A percentile compares a stretch with the other conserved stretches of the same genome.
These are phyloP conservation scores for Myripristis jacobus DNA, from an alignment of 2,797 vertebrate genomes.

Conservation along the genomic window DNA sequence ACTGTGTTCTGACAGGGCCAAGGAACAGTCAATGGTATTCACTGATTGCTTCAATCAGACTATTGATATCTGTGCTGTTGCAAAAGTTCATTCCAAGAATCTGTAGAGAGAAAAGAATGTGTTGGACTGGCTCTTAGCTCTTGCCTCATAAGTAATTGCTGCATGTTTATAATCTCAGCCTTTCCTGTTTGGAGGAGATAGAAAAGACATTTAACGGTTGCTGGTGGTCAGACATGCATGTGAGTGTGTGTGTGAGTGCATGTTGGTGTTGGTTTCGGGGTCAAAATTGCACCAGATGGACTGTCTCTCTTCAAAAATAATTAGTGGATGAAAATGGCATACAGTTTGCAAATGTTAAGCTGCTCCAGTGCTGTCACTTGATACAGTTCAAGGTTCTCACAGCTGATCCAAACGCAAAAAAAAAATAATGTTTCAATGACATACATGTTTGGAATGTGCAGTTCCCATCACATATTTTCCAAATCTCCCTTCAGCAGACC, in stretches of 20 bases:
- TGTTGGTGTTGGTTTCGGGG: slow-evolving; percentile 10
- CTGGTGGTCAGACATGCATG: slow-evolving; percentile 6
- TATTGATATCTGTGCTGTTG: slow-evolving; percentile 3
- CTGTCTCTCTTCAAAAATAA: slow-evolving; percentile 29
- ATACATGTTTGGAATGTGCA: no score
- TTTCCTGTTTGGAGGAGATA: slow-evolving; percentile 63
- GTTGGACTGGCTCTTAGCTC: slow-evolving; percentile 22
- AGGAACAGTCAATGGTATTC: not conserved
- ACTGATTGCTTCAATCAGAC: not conserved
- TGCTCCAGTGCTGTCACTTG: not conserved
- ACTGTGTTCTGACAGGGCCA: not conserved
- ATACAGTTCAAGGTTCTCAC: not conserved
- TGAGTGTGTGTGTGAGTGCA: slow-evolving; percentile 8
- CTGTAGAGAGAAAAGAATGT: slow-evolving; percentile 35
- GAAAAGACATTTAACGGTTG: slow-evolving; percentile 20
- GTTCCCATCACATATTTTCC: no score
- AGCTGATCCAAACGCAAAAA: slow-evolving; percentile 15
- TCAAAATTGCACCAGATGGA: slow-evolving; percentile 22
- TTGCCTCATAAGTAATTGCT: slow-evolving; percentile 50
- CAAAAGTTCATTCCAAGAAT: slow-evolving; percentile 15
- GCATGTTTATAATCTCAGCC: slow-evolving; percentile 59
- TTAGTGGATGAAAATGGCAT: not conserved
- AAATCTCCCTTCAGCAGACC: no score
- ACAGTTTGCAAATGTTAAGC: not conserved
- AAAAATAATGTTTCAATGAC: no score